Evolutionary conservation across 2,113 vertebrate species (phyloP), one percentile per base, ranked within the genome.

Genomic region (Misgurnus anguillicaudatus): DNA sequence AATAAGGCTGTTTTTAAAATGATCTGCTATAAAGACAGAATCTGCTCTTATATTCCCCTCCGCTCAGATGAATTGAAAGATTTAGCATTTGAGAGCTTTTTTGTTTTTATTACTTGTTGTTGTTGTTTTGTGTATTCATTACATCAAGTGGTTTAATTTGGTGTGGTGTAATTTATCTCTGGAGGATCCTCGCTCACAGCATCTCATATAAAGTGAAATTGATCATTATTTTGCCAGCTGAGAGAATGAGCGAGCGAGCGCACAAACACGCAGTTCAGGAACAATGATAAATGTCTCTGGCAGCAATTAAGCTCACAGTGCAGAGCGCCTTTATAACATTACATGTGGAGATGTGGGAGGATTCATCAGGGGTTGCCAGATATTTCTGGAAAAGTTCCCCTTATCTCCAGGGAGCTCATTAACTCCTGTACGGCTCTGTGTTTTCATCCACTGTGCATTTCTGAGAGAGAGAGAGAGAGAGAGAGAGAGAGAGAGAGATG

Each of bases 391-490:
- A 78, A 90, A 90, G 86, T 90, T 89, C 83, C 58, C 62, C 24
- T 21, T 8, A 76, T 89, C 92, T 89, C 90, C 38, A 45, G 91
- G 89, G 92, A 93, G 81, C 91, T 93, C 90, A 91, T 93, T 93
- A 93, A 86, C 88, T 90, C 24, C 83, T 86, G 83, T 88, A 79
- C 80, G 88, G 87, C 89, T 87, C 85, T 74, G 87, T 85, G 90
- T 91, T 85, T 92, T 89, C 87, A 90, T 88, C 77, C 82, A 86
- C 87, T 88, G 85, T 90, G 91, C 91, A 90, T 87, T 90, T 92
- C 87, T 89, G 84, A 84, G 87, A 86, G 84, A 88, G 82, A 87
- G 87, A 86, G 81, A 76, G 65, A 86, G 65, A 81, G 82, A 84
- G 84, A 84, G 87, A 86, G 84, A 88, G 83, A 87, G 87, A 86